Evolutionary conservation across 2,888 invertebrate genomes (phyloP).

Genomic region (Sicus ferrugineus): DNA sequence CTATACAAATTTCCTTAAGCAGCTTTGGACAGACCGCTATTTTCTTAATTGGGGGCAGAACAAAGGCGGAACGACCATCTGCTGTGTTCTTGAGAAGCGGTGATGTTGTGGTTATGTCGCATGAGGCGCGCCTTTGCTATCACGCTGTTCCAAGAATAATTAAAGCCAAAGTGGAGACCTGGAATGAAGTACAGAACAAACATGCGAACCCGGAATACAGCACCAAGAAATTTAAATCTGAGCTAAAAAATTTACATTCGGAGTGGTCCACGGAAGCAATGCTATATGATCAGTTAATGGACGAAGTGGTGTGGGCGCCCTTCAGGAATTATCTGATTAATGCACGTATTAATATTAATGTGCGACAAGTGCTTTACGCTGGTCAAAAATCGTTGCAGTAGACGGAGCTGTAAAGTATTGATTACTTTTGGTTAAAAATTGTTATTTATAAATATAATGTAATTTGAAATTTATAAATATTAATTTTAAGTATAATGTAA

Average conservation of each 20-base stretch:
- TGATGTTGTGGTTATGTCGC: conserved; percentile 91
- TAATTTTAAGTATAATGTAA: no score
- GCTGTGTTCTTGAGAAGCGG: conserved; percentile 85
- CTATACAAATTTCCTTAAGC: conserved; percentile 18
- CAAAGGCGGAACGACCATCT: conserved; percentile 72
- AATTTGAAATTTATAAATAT: no score
- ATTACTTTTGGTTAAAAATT: no score
- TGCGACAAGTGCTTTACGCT: conserved; percentile 81
- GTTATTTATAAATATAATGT: no score
- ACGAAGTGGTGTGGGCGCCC: conserved; percentile 66
- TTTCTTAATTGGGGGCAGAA: conserved; percentile 88
- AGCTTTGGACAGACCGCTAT: conserved; percentile 96
- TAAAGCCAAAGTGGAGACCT: conserved; percentile 65
- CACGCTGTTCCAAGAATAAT: conserved; percentile 94
- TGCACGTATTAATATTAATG: conserved; percentile 92
- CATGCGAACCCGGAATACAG: conserved; percentile 16
- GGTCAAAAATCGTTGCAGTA: conserved; percentile 11
- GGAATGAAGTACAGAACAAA: conserved; percentile 59
- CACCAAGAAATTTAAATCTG: conserved; percentile 32
- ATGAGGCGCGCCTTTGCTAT: conserved; percentile 82
- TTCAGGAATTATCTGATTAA: conserved; percentile 71
- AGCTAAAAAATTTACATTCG: conserved; percentile 19
- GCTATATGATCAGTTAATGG: conserved; percentile 54
- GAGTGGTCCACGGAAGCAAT: conserved; percentile 42
- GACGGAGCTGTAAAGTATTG: no score